phyloP scores from a whole-genome alignment of 2,888 invertebrate species.

The Cordilura impudica region DNA sequence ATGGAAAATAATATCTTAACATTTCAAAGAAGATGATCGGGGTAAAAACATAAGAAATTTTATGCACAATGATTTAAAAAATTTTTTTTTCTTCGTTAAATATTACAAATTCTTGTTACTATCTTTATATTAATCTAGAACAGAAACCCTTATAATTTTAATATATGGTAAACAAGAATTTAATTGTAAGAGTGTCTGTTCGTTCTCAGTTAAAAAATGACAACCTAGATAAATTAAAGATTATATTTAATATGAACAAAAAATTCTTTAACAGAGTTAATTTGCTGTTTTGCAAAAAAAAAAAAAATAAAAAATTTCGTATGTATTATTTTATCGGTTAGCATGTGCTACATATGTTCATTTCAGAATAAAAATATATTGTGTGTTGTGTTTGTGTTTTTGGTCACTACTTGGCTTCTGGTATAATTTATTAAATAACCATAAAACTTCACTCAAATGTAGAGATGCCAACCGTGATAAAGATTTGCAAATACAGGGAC shows the following conservation, averaged over 20 bases:
- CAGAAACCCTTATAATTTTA: neutral
- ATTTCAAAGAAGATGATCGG: too few species aligned
- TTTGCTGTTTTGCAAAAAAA: neutral
- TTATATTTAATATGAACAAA: neutral
- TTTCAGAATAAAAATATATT: slow-evolving; percentile 32
- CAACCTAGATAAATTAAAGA: neutral
- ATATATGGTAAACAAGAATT: neutral
- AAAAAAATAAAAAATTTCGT: slow-evolving; percentile 1
- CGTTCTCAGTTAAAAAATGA: too few species aligned
- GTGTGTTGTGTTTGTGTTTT: slow-evolving; percentile 21
- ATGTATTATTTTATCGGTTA: slow-evolving; percentile 29
- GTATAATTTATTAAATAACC: slow-evolving; percentile 40
- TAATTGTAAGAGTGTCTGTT: neutral
- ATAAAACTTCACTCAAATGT: neutral
- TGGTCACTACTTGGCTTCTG: neutral
- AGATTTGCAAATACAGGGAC: too few species aligned
- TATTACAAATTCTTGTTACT: too few species aligned
- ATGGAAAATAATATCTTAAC: too few species aligned
- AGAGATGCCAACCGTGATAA: too few species aligned
- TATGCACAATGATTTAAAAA: too few species aligned
- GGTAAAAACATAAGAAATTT: too few species aligned
- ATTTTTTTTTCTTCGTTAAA: too few species aligned
- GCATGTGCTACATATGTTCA: slow-evolving; percentile 49
- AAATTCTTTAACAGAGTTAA: neutral
- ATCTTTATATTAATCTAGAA: too few species aligned